Percentiles rank a stretch among this genome's conserved stretches.
Evolutionary conservation across 2,888 invertebrate species (phyloP).

Genomic region (Lomographa bimaculata): DNA sequence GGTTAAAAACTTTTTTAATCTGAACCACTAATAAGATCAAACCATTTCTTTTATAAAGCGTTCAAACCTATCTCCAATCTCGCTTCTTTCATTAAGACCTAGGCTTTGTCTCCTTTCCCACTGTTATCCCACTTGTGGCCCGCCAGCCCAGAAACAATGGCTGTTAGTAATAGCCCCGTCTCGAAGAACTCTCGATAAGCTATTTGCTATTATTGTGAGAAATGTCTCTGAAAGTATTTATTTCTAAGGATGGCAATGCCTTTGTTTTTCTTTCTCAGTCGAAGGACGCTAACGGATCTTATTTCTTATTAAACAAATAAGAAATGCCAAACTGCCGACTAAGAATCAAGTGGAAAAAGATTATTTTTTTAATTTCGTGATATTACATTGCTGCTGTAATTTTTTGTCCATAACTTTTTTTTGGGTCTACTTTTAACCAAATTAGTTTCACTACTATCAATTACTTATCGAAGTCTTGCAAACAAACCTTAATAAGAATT

Average conservation of each 20-base stretch:
- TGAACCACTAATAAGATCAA: too few relatives aligned
- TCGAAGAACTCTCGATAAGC: slow-evolving; percentile 9
- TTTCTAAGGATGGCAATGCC: too few relatives aligned
- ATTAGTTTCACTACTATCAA: too few relatives aligned
- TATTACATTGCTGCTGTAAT: too few relatives aligned
- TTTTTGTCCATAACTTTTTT: too few relatives aligned
- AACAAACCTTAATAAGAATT: too few relatives aligned
- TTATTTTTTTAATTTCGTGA: too few relatives aligned
- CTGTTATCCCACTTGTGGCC: slow-evolving; percentile 5
- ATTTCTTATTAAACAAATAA: background rate
- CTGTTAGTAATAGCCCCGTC: slow-evolving; percentile 6
- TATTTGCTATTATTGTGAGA: slow-evolving; percentile 1
- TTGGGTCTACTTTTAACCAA: too few relatives aligned
- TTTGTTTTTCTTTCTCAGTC: too few relatives aligned
- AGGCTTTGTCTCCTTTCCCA: slow-evolving; percentile 13
- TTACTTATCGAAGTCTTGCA: too few relatives aligned
- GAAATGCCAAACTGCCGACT: background rate
- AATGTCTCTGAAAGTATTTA: background rate
- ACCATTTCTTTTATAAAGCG: background rate
- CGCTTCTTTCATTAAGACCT: slow-evolving; percentile 14
- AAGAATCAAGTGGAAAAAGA: background rate
- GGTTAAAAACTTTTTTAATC: too few relatives aligned
- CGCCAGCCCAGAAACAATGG: slow-evolving; percentile 9
- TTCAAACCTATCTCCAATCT: slow-evolving; percentile 8
- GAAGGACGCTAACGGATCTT: too few relatives aligned